A percentile compares a stretch with the other conserved stretches of the same genome.
These are phyloP conservation scores for Drosophila buzzatii DNA, from an alignment of 2,888 invertebrate genomes.

Conservation along the genomic window DNA sequence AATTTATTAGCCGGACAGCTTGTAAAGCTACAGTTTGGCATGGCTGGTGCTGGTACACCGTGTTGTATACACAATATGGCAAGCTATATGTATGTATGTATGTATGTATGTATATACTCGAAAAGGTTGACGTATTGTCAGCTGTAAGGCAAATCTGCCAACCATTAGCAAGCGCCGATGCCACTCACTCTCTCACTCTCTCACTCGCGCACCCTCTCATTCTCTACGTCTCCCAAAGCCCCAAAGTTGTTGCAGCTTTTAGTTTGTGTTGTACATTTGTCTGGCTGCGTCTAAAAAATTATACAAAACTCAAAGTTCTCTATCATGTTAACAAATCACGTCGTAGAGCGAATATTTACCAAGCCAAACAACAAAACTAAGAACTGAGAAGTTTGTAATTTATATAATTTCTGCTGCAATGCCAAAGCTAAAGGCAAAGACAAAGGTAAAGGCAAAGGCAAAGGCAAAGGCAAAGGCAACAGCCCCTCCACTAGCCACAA, in stretches of 20 bases:
- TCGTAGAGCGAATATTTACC: constrained; percentile 58
- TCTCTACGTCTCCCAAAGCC: constrained; percentile 23
- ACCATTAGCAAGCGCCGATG: constrained; percentile 34
- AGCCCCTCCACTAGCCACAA: constrained; percentile 23
- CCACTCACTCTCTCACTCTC: constrained; percentile 17
- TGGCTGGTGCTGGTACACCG: constrained; percentile 1
- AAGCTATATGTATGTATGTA: background rate
- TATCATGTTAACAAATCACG: constrained; percentile 82
- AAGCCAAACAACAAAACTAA: constrained; percentile 44
- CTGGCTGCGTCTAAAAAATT: constrained; percentile 57
- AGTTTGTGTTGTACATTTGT: constrained; percentile 33
- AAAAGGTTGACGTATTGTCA: constrained; percentile 25
- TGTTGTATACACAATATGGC: constrained; percentile 53
- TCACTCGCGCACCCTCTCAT: background rate
- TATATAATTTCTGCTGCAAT: constrained; percentile 74
- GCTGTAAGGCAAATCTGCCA: constrained; percentile 7
- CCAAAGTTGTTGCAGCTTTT: constrained; percentile 49
- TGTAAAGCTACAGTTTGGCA: constrained; percentile 34
- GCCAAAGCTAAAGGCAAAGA: constrained; percentile 18
- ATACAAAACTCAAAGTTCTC: constrained; percentile 70
- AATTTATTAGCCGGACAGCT: constrained; percentile 58
- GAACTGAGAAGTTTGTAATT: constrained; percentile 74
- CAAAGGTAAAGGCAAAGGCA: background rate
- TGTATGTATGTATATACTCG: background rate
- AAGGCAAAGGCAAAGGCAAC: constrained; percentile 8